Evolutionary conservation across 2,888 invertebrate species (phyloP).

Genomic region (Xestia xanthographa): DNA sequence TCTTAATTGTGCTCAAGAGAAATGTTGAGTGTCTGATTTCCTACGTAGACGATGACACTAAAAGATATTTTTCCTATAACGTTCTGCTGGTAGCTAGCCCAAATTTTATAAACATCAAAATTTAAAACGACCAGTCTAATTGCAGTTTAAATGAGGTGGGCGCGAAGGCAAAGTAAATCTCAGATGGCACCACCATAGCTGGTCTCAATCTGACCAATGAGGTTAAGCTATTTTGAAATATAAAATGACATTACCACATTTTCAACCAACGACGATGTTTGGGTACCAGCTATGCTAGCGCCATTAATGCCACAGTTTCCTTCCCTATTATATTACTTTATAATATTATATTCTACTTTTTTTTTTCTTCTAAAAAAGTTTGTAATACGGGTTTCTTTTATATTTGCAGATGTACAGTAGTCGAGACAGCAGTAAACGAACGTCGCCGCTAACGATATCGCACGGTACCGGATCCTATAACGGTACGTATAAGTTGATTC

Average conservation of each 20-base stretch:
- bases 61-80: no score
- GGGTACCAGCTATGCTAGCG: no score
- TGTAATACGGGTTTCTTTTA: background rate
- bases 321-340: background rate
- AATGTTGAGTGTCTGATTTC: background rate
- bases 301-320: no score
- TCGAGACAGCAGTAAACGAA: slow-evolving; percentile 88
- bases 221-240: no score
- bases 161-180: no score
- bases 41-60: no score
- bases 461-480: slow-evolving; percentile 88
- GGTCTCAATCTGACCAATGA: no score
- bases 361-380: background rate
- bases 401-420: slow-evolving; percentile 83
- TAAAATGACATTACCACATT: no score
- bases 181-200: no score
- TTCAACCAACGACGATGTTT: no score
- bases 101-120: background rate
- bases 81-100: background rate
- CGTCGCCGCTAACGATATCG: slow-evolving; percentile 88
- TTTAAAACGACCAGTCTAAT: background rate
- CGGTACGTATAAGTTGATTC: slow-evolving; percentile 70
- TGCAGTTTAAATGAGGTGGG: no score
- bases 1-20: background rate
- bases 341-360: background rate